Conservation (phyloP, 2,888 invertebrate species). For the Chrysodeixis includens region DNA sequence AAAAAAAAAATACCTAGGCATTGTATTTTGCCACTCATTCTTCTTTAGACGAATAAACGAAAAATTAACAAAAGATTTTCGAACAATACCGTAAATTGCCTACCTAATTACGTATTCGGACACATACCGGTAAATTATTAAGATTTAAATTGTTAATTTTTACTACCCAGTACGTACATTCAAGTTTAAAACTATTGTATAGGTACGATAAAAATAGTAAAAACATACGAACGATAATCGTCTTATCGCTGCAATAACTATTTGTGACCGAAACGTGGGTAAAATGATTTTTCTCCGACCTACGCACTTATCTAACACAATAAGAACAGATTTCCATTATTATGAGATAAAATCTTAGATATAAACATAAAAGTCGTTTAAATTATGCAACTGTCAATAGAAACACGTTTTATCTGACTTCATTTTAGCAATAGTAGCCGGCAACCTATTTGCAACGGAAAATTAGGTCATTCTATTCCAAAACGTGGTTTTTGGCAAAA, state of each 20-base stretch:
- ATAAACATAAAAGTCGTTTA: background rate
- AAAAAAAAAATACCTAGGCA: background rate
- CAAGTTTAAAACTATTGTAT: constrained; percentile 20
- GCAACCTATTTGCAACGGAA: constrained; percentile 53
- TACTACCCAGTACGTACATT: constrained; percentile 2
- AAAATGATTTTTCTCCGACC: constrained; percentile 34
- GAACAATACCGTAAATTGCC: background rate
- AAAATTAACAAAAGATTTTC: background rate
- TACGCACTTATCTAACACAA: background rate
- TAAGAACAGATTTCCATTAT: background rate
- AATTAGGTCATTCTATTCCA: constrained; percentile 69
- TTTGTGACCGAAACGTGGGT: constrained; percentile 12
- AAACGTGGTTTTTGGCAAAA: constrained; percentile 46
- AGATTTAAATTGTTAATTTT: constrained; percentile 29
- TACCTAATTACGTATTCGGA: background rate
- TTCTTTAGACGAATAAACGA: background rate
- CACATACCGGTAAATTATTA: background rate
- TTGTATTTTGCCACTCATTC: background rate
- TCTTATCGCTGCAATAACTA: constrained; percentile 33
- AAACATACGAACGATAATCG: constrained; percentile 27
- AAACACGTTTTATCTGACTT: constrained; percentile 1
- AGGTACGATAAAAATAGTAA: constrained; percentile 41
- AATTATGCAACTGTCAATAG: background rate
- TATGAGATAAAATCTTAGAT: background rate
- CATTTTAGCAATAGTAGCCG: constrained; percentile 38